Evolutionary conservation across 1,140 invertebrate species (phyloP).

Genomic region (Phthorimaea operculella): DNA sequence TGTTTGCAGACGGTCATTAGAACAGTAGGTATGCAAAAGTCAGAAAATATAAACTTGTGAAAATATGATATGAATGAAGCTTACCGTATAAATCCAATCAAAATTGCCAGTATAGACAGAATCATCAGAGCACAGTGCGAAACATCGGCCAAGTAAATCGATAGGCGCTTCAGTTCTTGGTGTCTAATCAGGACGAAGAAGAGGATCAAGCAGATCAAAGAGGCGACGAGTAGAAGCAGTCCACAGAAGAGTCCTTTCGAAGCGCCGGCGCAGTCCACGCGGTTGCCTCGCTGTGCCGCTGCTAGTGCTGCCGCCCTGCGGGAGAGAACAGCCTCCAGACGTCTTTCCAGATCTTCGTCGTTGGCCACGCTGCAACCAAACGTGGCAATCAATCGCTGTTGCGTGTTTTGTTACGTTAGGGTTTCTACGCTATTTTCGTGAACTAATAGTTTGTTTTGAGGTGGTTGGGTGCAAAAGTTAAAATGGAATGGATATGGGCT

Average conservation of each 20-base stretch:
- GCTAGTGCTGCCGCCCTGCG: conserved; percentile 84
- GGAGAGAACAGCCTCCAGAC: conserved; percentile 85
- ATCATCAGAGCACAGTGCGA: conserved; percentile 90
- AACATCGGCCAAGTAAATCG: conserved; percentile 90
- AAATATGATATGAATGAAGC: conserved; percentile 18
- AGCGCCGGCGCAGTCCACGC: conserved; percentile 92
- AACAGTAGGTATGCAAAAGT: neutral
- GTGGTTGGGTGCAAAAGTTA: neutral
- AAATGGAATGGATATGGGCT: neutral
- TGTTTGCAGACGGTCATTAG: no score
- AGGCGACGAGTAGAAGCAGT: conserved; percentile 88
- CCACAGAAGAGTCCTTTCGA: conserved; percentile 95
- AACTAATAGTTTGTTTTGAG: neutral
- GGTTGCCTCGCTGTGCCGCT: conserved; percentile 79
- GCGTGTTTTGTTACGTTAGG: no score
- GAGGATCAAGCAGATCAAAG: conserved; percentile 91
- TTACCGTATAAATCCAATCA: conserved; percentile 89
- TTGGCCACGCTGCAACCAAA: conserved; percentile 74
- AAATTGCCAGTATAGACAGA: conserved; percentile 87
- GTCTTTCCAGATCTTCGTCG: conserved; percentile 86
- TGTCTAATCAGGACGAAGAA: conserved; percentile 94
- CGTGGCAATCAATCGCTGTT: conserved; percentile 37
- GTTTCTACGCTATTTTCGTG: no score
- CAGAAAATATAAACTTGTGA: neutral
- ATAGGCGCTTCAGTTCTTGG: conserved; percentile 80